phyloP scores from a whole-genome alignment of 2,888 invertebrate species.

The Eupithecia abbreviata region DNA sequence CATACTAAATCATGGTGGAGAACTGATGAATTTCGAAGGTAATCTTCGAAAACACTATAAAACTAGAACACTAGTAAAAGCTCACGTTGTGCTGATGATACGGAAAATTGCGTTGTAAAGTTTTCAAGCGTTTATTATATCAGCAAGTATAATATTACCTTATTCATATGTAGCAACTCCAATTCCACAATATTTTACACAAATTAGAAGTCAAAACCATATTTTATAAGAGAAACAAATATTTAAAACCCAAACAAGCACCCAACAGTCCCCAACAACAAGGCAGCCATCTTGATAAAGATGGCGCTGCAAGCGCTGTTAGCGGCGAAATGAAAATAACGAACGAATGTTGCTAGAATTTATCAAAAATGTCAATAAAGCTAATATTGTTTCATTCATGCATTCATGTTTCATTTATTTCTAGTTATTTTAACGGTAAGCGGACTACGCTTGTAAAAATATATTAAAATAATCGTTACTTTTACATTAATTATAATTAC shows the following conservation, averaged over 20 bases:
- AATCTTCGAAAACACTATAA: slow-evolving; percentile 30
- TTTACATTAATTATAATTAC: background rate
- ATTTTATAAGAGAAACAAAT: slow-evolving; percentile 73
- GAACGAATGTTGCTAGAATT: slow-evolving; percentile 45
- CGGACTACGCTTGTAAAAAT: background rate
- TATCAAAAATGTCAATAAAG: slow-evolving; percentile 22
- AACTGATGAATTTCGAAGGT: slow-evolving; percentile 5
- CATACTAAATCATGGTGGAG: background rate
- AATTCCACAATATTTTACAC: slow-evolving; percentile 57
- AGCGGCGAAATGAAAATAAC: slow-evolving; percentile 15
- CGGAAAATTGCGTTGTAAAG: slow-evolving; percentile 48
- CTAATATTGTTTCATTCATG: slow-evolving; percentile 6
- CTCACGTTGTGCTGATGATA: slow-evolving; percentile 71
- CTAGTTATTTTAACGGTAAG: slow-evolving; percentile 1
- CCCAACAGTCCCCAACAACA: slow-evolving; percentile 82
- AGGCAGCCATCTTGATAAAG: slow-evolving; percentile 78
- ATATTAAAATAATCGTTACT: background rate
- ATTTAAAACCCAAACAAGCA: slow-evolving; percentile 77
- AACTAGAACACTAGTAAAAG: slow-evolving; percentile 49
- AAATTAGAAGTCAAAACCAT: slow-evolving; percentile 62
- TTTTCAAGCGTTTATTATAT: slow-evolving; percentile 25
- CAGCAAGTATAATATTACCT: slow-evolving; percentile 61
- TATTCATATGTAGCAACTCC: slow-evolving; percentile 55
- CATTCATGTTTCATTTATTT: slow-evolving; percentile 24
- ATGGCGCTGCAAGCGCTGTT: slow-evolving; percentile 64